Evolutionary conservation across 2,888 invertebrate species (phyloP), one percentile per base, ranked within the genome.

Genomic region (Platycnemis pennipes): DNA sequence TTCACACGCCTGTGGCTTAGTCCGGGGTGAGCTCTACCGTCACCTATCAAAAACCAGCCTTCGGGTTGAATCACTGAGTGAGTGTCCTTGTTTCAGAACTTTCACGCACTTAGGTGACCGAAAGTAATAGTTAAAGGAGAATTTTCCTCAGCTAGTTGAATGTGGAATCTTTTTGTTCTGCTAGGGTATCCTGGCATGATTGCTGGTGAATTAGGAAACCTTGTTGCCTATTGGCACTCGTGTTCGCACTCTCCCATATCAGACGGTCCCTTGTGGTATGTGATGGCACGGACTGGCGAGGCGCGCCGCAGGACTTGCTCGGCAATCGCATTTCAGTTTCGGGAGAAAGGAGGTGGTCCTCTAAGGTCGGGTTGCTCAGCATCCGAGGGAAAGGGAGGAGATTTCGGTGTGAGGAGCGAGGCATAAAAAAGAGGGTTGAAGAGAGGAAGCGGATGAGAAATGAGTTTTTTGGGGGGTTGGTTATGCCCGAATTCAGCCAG

Each of bases 391-490:
- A 31, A 22, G 42, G n/a, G n/a, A 49, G n/a, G 45, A 22, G 37
- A 26, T 44, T n/a, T 42, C 56, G 44, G 0, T n/a, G 37, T 91
- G 91, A 91, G 91, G 19, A 1, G 89, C 22, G 31, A 13, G 44
- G 77, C 37, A 37, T 13, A 77, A 37, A 77, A 37, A 37, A 63
- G 44, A 63, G 26, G 63, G 37, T 63, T 46, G 63, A n/a, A 44
- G 56, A 91, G 63, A 26, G 63, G 91, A 63, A 89, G 46, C 42
- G 89, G 53, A 44, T 37, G 56, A 56, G 91, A 91, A 69, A 63
- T 44, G 63, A 63, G 91, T 69, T 91, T 91, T 91, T 91, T 69
- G 63, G 63, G 77, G 44, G 56, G 69, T 69, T 56, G 91, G 56
- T 91, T 69, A 91, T 63, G 31, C 89, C 89, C 26, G 89, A 13